Evolutionary conservation across 2,797 vertebrate species (phyloP), one percentile per base, ranked within the genome.

Genomic region (Halcyon smyrnensis): DNA sequence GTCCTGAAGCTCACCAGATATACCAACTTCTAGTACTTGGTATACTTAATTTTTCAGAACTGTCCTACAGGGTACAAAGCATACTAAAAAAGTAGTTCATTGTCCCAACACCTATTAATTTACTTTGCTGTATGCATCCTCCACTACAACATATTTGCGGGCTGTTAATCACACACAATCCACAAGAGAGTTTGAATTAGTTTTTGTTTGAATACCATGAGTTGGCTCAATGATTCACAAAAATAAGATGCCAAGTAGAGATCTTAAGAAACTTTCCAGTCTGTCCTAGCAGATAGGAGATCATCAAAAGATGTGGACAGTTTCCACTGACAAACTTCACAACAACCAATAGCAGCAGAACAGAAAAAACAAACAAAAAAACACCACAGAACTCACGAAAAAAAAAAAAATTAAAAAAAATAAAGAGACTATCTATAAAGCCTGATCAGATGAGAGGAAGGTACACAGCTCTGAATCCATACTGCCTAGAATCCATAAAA

Each of bases 321-420:
- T 15, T 71, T 32, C 67, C 20, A 51, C 24, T 36, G 24, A 23
- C 30, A 63, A 88, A 74, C 9, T 57, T 92, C 30, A 79, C 36
- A 89, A 50, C 24, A 50, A 50, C 11, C 39, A 50, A 67, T 1
- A 78, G 43, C 2, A 64, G 25, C 18, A 75, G 25, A 28, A 48
- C 51, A 73, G 62, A 24, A 51, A 51, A 51, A 27, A 39, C 37
- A 51, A 51, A 51, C 24, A 28, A 30, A 91, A 60, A 50, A 62
- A n/a, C 1, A 1, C 0, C 14, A 68, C 7, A 56, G 32, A 64
- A 71, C 3, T 50, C 10, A 3, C 8, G 7, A 2, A 28, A 41
- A 41, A 41, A 3, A 20, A 43, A 10, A 21, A 19, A 30, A 16
- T 14, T 23, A 2, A 76, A 5, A 39, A 37, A 63, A 15, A 24